Evolutionary conservation across 2,888 invertebrate genomes (phyloP).

Genomic region (Podotricha telesiphe): DNA sequence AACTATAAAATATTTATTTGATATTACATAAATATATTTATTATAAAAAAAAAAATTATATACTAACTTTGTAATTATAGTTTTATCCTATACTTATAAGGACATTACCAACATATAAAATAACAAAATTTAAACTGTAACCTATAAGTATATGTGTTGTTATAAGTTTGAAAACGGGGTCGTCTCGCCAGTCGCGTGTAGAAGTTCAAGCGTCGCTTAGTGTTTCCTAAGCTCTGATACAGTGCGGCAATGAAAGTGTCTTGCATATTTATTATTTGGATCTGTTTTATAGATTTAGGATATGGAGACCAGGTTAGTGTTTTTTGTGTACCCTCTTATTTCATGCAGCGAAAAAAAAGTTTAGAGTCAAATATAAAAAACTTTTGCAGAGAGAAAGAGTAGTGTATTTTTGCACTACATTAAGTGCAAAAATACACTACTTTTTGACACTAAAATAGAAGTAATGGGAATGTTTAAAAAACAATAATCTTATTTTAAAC

Average conservation of each 20-base stretch:
- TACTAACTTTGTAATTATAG: background rate
- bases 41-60: too few relatives aligned
- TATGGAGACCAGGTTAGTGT: conserved; percentile 37
- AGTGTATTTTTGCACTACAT: too few relatives aligned
- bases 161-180: conserved; percentile 25
- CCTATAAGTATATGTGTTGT: too few relatives aligned
- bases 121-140: background rate
- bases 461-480: too few relatives aligned
- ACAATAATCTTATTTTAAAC: too few relatives aligned
- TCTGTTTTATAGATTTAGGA: conserved; percentile 32
- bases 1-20: too few relatives aligned
- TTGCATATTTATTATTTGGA: conserved; percentile 33
- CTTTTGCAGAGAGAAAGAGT: background rate
- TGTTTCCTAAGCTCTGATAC: conserved; percentile 40
- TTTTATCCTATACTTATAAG: background rate
- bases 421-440: too few relatives aligned
- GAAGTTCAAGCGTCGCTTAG: conserved; percentile 41
- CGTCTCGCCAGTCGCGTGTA: background rate
- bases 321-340: conserved; percentile 30
- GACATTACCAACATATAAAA: background rate
- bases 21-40: too few relatives aligned
- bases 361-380: too few relatives aligned
- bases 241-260: conserved; percentile 42
- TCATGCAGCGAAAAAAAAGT: too few relatives aligned
- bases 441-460: too few relatives aligned